phyloP scores from a whole-genome alignment of 2,797 vertebrate species.

The Bradypodion pumilum region DNA sequence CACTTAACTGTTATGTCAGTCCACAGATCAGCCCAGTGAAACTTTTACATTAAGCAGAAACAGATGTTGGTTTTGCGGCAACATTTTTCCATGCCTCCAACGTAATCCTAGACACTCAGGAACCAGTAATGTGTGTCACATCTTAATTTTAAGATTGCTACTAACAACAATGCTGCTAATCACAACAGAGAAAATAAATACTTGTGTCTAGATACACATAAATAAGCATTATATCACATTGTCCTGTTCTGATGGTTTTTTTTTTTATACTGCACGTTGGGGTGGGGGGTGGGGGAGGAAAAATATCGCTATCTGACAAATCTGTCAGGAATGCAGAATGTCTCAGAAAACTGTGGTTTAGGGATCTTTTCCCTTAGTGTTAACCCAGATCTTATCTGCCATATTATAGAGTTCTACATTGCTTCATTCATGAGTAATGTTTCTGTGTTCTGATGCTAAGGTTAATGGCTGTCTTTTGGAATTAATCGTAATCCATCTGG shows the following conservation, averaged over 20 bases:
- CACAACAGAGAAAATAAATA: not conserved
- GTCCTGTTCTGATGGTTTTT: slow-evolving; percentile 14
- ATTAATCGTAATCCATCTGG: slow-evolving; percentile 3
- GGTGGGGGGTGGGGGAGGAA: not conserved
- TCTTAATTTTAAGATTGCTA: slow-evolving; percentile 26
- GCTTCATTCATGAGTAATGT: slow-evolving; percentile 51
- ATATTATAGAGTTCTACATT: slow-evolving; percentile 41
- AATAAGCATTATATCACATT: not conserved
- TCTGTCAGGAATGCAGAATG: slow-evolving; percentile 42
- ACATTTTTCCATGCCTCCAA: slow-evolving; percentile 52
- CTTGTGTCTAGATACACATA: not conserved
- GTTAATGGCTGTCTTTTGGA: slow-evolving; percentile 50
- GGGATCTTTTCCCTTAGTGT: slow-evolving; percentile 32
- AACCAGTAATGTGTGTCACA: slow-evolving; percentile 47
- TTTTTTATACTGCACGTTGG: slow-evolving; percentile 46
- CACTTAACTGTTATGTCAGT: slow-evolving; percentile 56
- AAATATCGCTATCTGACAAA: slow-evolving; percentile 32
- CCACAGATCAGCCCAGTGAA: slow-evolving; percentile 47
- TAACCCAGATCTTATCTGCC: slow-evolving; percentile 41
- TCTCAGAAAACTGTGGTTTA: slow-evolving; percentile 37
- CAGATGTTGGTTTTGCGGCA: slow-evolving; percentile 50
- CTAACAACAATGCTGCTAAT: not conserved
- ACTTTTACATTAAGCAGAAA: slow-evolving; percentile 54
- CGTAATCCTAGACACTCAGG: slow-evolving; percentile 37
- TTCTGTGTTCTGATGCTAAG: slow-evolving; percentile 43